These are phyloP conservation scores for Ypsolopha sequella DNA, from an alignment of 2,888 invertebrate species.

Conservation along the genomic window DNA sequence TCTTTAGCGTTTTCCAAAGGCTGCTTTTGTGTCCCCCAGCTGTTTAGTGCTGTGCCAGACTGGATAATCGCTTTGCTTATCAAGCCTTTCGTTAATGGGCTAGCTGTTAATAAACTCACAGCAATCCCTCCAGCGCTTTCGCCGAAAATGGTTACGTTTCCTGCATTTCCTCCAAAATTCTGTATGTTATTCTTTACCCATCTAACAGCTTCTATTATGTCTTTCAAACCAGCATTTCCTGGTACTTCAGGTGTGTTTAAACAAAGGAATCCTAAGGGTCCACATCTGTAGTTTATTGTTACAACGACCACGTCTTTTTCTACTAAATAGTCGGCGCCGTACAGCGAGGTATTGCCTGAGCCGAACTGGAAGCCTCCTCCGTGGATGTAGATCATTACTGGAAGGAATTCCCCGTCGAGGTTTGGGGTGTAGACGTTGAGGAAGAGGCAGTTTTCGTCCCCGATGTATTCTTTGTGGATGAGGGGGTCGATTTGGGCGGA, in stretches of 20 bases:
- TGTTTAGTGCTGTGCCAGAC: conserved; percentile 37
- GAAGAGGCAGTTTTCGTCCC: conserved; percentile 77
- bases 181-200: conserved; percentile 57
- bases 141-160: conserved; percentile 53
- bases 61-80: conserved; percentile 50
- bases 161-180: conserved; percentile 52
- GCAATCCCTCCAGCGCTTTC: conserved; percentile 44
- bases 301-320: conserved; percentile 71
- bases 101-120: conserved; percentile 39
- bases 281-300: conserved; percentile 67
- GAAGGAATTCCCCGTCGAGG: conserved; percentile 55
- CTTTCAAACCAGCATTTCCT: conserved; percentile 57
- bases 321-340: conserved; percentile 64
- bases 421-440: conserved; percentile 76
- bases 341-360: conserved; percentile 56
- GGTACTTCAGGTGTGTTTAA: conserved; percentile 56
- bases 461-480: conserved; percentile 47
- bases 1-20: conserved; percentile 41
- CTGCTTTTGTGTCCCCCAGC: conserved; percentile 31
- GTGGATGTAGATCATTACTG: conserved; percentile 72
- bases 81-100: conserved; percentile 41
- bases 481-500: conserved; percentile 69
- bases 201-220: conserved; percentile 43
- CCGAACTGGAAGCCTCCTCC: conserved; percentile 67
- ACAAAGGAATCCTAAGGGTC: conserved; percentile 50